Conservation (phyloP, 2,888 invertebrate genomes). For the Sphaerophoria rueppellii region DNA sequence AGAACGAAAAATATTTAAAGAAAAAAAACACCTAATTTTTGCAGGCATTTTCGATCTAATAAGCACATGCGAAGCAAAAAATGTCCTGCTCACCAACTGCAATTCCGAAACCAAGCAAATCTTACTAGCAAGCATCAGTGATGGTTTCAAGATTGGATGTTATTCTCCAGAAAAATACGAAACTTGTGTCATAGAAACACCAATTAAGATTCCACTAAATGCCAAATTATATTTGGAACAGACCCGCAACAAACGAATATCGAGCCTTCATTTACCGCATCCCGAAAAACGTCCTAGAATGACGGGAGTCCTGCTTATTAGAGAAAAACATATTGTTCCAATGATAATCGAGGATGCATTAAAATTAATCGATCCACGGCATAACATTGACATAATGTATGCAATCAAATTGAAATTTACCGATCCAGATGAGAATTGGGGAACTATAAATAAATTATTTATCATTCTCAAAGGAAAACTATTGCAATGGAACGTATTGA, state of each 20-base stretch:
- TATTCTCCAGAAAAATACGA: conserved; percentile 6
- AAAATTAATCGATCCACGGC: too few species aligned
- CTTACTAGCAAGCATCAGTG: neutral
- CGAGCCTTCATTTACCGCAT: neutral
- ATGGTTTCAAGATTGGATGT: neutral
- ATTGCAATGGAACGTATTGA: neutral
- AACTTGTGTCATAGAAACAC: neutral
- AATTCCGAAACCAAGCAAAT: neutral
- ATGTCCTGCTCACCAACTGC: neutral
- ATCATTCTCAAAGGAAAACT: conserved; percentile 12
- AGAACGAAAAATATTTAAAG: neutral
- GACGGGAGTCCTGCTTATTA: conserved; percentile 3
- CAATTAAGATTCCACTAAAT: conserved; percentile 14
- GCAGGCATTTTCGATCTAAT: conserved; percentile 4
- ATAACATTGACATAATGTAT: neutral
- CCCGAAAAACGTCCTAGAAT: conserved; percentile 1
- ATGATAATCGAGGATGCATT: conserved; percentile 9
- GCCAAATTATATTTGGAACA: conserved; percentile 77
- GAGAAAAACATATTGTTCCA: neutral
- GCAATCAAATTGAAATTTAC: neutral
- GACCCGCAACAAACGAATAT: conserved; percentile 82
- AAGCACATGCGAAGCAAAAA: neutral
- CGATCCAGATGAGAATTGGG: conserved; percentile 11
- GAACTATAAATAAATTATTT: conserved; percentile 24
- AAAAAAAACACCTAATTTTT: neutral